Conservation (phyloP, 2,888 invertebrate species). For the Furcula furcula region DNA sequence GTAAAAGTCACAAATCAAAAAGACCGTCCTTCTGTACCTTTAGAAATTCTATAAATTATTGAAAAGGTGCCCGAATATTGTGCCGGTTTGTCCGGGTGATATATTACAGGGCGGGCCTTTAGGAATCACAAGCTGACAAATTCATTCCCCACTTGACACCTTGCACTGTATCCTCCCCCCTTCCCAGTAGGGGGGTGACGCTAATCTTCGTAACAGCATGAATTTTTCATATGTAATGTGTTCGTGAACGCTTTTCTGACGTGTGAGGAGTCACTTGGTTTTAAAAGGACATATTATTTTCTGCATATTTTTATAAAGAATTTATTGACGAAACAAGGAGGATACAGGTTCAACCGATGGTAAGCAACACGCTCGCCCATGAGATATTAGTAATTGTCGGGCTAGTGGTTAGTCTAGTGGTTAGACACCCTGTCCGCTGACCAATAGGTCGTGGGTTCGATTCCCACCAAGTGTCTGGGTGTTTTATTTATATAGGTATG, state of each 20-base stretch:
- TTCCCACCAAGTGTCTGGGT: too few relatives aligned
- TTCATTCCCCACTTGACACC: slow-evolving; percentile 66
- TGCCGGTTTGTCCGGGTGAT: slow-evolving; percentile 38
- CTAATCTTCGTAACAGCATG: slow-evolving; percentile 41
- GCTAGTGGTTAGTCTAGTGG: too few relatives aligned
- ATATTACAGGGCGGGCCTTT: slow-evolving; percentile 50
- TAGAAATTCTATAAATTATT: slow-evolving; percentile 19
- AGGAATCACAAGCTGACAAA: slow-evolving; percentile 68
- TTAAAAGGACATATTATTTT: too few relatives aligned
- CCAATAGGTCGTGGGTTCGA: too few relatives aligned
- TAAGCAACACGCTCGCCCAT: too few relatives aligned
- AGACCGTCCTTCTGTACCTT: slow-evolving; percentile 13
- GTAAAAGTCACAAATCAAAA: slow-evolving; percentile 24
- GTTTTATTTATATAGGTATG: too few relatives aligned
- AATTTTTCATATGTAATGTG: slow-evolving; percentile 36
- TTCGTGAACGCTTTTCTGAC: slow-evolving; percentile 22
- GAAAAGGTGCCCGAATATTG: slow-evolving; percentile 22
- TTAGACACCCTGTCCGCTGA: too few relatives aligned
- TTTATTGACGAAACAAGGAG: too few relatives aligned
- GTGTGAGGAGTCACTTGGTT: too few relatives aligned
- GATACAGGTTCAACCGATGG: too few relatives aligned
- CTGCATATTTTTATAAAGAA: too few relatives aligned
- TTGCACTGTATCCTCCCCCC: slow-evolving; percentile 34
- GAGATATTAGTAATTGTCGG: too few relatives aligned
- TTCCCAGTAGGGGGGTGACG: slow-evolving; percentile 22